Conservation (phyloP, 2,888 invertebrate genomes). For the Pollenia griseotomentosa region DNA sequence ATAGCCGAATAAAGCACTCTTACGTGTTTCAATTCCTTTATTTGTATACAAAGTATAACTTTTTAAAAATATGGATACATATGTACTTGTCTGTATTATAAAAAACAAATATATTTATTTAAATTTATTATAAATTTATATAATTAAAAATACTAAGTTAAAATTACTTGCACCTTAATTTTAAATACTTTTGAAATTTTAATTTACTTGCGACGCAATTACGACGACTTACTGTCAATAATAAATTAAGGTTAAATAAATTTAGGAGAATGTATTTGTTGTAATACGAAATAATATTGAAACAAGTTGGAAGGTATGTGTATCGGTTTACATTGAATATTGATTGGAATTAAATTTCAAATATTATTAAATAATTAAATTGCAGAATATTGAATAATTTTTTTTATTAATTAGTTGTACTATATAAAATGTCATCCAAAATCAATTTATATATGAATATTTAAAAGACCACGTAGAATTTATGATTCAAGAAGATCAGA, state of each 20-base stretch:
- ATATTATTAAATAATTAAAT: too few species aligned
- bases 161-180: conserved; percentile 11
- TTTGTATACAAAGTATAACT: too few species aligned
- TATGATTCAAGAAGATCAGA: too few species aligned
- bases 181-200: conserved; percentile 33
- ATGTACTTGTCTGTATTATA: too few species aligned
- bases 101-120: not conserved
- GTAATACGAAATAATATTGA: conserved; percentile 3
- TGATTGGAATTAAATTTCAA: not conserved
- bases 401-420: too few species aligned
- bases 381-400: too few species aligned
- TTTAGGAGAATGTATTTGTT: not conserved
- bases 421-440: too few species aligned
- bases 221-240: conserved; percentile 35
- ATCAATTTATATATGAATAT: too few species aligned
- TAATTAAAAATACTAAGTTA: not conserved
- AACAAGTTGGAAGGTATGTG: not conserved
- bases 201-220: conserved; percentile 58
- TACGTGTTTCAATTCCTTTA: too few species aligned
- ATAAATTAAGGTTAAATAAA: not conserved
- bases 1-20: too few species aligned
- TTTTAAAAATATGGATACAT: too few species aligned
- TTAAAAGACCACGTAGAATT: too few species aligned
- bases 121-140: not conserved
- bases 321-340: conserved; percentile 16